Base-by-base conservation (phyloP, 2,888 invertebrate species). In the Vannuccia rotundouncinata region DNA sequence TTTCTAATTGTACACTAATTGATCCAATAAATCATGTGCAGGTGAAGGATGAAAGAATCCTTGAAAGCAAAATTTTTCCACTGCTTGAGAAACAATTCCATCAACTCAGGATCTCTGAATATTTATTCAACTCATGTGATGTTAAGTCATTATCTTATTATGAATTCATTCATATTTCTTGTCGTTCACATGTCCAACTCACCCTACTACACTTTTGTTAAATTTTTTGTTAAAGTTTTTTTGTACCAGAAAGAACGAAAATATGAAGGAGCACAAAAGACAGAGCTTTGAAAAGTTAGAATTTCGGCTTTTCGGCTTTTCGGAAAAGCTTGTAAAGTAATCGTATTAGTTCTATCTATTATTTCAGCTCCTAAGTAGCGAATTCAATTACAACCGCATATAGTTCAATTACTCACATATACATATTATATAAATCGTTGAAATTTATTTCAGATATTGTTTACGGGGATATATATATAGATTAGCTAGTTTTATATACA, bases 201-300 rank as follows among this genome's bases (percentile, higher is more conserved):
- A 66, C 25, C 25, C 25, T 66, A 66, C 66, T 66, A 27, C 5
- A 66, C 66, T 66, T 66, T 66, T 22, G 25, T 66, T 27, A 66
- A 66, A 13, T 66, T 66, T 66, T 66, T 66, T 66, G 25, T 66
- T 17, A 45, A 66, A 66, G 66, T 66, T 5, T 66, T n/a, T 66
- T 66, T 66, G 66, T 27, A 66, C 66, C 66, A 66, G 66, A 27
- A 66, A 66, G 22, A 66, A 66, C 66, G 22, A 66, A 66, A 17
- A 66, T 5, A 22, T 66, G 25, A 66, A 66, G 22, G 66, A 66
- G 25, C 22, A 66, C 66, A 66, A 66, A 22, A 66, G 66, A 22
- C 66, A 66, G 66, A 66, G 10, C 2, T 66, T 66, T 17, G 25
- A 66, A n/a, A 66, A 66, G 66, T 66, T 66, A 5, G 17, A n/a